phyloP scores from a whole-genome alignment of 92 coral and sea anemone species.

The Bergia puertoricense region DNA sequence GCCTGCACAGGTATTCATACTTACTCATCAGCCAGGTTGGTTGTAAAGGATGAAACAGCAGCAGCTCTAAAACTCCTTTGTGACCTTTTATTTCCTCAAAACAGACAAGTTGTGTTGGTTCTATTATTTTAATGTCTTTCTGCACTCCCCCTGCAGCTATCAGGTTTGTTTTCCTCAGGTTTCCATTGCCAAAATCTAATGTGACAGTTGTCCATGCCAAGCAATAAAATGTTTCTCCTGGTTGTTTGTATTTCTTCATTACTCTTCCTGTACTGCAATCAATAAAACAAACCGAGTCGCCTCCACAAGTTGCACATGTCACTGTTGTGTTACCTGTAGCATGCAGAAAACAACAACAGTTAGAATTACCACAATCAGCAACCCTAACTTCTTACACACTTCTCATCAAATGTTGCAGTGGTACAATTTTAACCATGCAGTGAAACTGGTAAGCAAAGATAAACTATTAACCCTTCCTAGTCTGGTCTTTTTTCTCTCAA shows the following conservation, averaged over 20 bases:
- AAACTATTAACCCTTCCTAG: no score
- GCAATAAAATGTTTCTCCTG: conserved; percentile 97
- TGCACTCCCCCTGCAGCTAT: conserved; percentile 94
- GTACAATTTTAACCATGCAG: no score
- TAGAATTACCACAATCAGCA: no score
- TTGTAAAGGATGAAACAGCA: conserved; percentile 86
- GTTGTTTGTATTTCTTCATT: conserved; percentile 96
- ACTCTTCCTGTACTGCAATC: conserved; percentile 96
- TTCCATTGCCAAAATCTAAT: conserved; percentile 68
- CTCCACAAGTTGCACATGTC: conserved; percentile 97
- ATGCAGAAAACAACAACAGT: no score
- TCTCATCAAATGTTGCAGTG: no score
- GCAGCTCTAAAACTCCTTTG: conserved; percentile 85
- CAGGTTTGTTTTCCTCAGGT: conserved; percentile 74
- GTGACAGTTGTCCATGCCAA: conserved; percentile 95
- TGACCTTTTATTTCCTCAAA: conserved; percentile 90
- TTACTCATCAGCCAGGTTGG: conserved; percentile 92
- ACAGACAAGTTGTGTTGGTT: conserved; percentile 96
- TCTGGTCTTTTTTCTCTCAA: no score
- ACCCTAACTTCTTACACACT: no score
- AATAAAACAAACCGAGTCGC: conserved; percentile 96
- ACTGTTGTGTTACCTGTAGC: conserved; percentile 78
- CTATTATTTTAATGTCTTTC: conserved; percentile 87
- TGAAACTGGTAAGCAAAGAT: no score
- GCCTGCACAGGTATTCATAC: not conserved